Conservation (phyloP, 1,140 invertebrate species). For the Campoletis sonorensis region DNA sequence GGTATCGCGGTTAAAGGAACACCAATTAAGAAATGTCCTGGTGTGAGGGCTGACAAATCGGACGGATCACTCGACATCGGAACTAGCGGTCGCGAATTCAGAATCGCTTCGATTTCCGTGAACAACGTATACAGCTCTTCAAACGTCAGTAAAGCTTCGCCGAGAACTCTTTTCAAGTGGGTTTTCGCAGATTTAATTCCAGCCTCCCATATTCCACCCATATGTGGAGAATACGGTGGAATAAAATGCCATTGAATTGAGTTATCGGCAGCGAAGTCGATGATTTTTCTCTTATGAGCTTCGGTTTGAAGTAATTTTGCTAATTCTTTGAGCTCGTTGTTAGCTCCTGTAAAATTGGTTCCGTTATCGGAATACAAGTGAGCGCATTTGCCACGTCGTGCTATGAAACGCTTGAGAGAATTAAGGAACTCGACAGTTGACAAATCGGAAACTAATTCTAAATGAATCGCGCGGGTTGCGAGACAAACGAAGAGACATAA, state of each 20-base stretch:
- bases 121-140: conserved; percentile 57
- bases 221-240: conserved; percentile 55
- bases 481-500: conserved; percentile 61
- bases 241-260: conserved; percentile 40
- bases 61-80: conserved; percentile 49
- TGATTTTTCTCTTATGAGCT: conserved; percentile 30
- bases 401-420: conserved; percentile 45
- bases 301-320: conserved; percentile 24
- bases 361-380: conserved; percentile 45
- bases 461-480: conserved; percentile 46
- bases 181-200: conserved; percentile 55
- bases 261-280: neutral
- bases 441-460: conserved; percentile 41
- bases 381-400: conserved; percentile 37
- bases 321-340: conserved; percentile 32
- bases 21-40: conserved; percentile 65
- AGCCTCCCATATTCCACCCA: conserved; percentile 68
- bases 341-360: conserved; percentile 48
- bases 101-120: too few relatives aligned
- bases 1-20: conserved; percentile 48
- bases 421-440: conserved; percentile 41
- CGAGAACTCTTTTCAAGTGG: too few relatives aligned
- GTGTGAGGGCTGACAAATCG: conserved; percentile 52
- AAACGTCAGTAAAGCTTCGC: conserved; percentile 49
- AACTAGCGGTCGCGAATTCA: conserved; percentile 52